Conservation (phyloP, 2,888 invertebrate genomes). For the Epirrhoe tristata region DNA sequence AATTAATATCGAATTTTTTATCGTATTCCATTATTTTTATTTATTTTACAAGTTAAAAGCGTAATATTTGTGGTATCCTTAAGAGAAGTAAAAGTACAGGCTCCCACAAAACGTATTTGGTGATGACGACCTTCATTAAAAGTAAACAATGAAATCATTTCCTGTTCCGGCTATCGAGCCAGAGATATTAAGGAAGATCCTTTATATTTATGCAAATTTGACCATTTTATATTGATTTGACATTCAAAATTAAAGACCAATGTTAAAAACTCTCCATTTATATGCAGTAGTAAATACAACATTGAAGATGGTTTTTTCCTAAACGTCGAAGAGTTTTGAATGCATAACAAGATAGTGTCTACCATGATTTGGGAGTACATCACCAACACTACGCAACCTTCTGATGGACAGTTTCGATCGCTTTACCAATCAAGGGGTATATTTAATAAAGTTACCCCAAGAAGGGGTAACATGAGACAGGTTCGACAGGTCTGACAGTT, state of each 20-base stretch:
- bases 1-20: too few relatives aligned
- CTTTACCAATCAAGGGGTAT: too few relatives aligned
- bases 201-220: background rate
- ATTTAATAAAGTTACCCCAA: too few relatives aligned
- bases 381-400: too few relatives aligned
- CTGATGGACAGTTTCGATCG: too few relatives aligned
- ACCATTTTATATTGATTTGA: background rate
- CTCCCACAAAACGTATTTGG: conserved; percentile 3
- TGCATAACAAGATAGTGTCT: background rate
- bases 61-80: background rate
- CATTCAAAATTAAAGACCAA: too few relatives aligned
- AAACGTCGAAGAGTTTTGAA: background rate
- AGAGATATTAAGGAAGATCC: conserved; percentile 1
- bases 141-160: conserved; percentile 6
- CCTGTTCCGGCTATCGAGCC: background rate
- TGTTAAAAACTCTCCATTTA: too few relatives aligned
- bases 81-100: background rate
- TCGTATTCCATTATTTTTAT: background rate
- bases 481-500: too few relatives aligned
- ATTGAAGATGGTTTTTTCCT: too few relatives aligned
- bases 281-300: too few relatives aligned
- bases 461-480: too few relatives aligned
- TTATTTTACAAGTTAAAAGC: background rate
- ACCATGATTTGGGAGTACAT: too few relatives aligned
- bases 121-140: conserved; percentile 10